Evolutionary conservation across 2,797 vertebrate species (phyloP), one percentile per base, ranked within the genome.

Genomic region (Amazonetta brasiliensis): DNA sequence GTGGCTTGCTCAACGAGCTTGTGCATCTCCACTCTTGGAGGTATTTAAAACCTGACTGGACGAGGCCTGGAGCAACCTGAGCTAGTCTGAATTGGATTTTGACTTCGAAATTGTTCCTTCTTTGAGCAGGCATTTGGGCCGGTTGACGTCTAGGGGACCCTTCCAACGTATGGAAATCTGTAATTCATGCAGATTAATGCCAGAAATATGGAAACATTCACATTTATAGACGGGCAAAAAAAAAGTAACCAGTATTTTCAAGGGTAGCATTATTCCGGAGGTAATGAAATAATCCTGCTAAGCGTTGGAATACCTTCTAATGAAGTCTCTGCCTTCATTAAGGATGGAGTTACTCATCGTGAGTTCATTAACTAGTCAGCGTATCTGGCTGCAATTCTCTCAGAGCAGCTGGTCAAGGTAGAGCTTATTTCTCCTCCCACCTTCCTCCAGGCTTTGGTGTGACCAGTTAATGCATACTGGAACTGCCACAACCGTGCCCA

Each of bases 371-470:
- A 35, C 20, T 59, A 66, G 77, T 59, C 91, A 79, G 79, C 35
- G 28, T 68, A 66, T 63, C 54, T 91, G 90, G 83, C 63, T 74
- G 75, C 76, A 75, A 41, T 75, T 87, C 54, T 85, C 33, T 74
- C 44, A n/a, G 20, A 90, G 63, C 44, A 89, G 28, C 72, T 85
- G 72, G 91, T 78, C 69, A 84, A 91, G 58, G 48, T 22, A 93
- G 58, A 80, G 21, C 44, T 22, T 75, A 62, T 91, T 93, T 92
- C 41, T 64, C 23, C n/a, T 72, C 66, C 33, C 78, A 10, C 43
- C n/a, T 79, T 89, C 37, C 67, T 93, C 44, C n/a, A 64, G 33
- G 55, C 23, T 54, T 94, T 64, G 39, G 68, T 89, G 92, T 89
- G 75, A 55, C 18, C 21, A 66, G 31, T 35, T 78, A 90, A 91